phyloP scores from a whole-genome alignment of 2,113 vertebrate genomes.

The Epinephelus cyanopodus region DNA sequence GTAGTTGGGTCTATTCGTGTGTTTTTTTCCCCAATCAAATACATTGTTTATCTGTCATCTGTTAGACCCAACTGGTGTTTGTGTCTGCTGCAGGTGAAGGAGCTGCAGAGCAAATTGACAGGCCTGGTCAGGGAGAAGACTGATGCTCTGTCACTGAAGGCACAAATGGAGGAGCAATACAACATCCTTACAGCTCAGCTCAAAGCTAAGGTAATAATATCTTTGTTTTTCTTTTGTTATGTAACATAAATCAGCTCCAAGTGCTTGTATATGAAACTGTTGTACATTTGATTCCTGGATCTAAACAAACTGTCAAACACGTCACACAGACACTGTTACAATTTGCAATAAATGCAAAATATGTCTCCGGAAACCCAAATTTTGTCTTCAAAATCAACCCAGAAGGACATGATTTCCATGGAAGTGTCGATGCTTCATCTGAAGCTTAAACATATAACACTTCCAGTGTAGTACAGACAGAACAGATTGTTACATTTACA shows the following conservation, averaged over 20 bases:
- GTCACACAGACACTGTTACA: not conserved
- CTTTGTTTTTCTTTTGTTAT: not conserved
- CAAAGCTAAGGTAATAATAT: slow-evolving; percentile 77
- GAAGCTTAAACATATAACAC: not conserved
- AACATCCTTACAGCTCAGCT: slow-evolving; percentile 79
- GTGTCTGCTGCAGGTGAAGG: slow-evolving; percentile 64
- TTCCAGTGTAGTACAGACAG: not conserved
- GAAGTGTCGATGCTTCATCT: not conserved
- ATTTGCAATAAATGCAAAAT: not conserved
- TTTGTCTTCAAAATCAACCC: not conserved
- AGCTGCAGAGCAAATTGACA: slow-evolving; percentile 63
- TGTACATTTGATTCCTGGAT: not conserved
- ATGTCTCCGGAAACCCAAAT: not conserved
- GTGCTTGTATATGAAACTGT: not conserved
- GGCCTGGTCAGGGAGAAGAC: slow-evolving; percentile 47
- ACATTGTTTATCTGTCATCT: not conserved
- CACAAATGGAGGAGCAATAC: slow-evolving; percentile 82
- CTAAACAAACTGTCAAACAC: not conserved
- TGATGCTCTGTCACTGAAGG: slow-evolving; percentile 75
- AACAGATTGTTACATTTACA: not conserved
- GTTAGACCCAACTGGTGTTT: slow-evolving; percentile 18
- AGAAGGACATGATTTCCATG: not conserved
- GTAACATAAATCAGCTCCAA: not conserved
- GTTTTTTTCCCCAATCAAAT: not conserved
- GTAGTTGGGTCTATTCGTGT: not conserved